phyloP scores from a whole-genome alignment of 2,888 invertebrate genomes.

The Allolobophora icterica region DNA sequence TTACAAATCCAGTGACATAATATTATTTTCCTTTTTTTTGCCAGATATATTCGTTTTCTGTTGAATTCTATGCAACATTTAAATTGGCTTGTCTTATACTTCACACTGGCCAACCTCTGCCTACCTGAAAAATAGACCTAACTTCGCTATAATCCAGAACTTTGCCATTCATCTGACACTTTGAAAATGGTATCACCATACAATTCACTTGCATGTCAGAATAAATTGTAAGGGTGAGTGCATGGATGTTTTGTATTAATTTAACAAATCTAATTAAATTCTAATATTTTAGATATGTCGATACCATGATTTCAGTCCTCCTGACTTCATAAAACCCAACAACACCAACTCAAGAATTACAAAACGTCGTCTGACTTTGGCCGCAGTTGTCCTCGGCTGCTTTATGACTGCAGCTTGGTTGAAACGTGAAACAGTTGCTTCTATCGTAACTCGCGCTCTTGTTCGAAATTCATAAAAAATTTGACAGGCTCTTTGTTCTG shows the following conservation, averaged over 20 bases:
- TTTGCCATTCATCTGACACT: too few relatives aligned
- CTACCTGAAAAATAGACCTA: too few relatives aligned
- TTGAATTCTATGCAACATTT: too few relatives aligned
- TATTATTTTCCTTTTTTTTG: too few relatives aligned
- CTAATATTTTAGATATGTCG: constrained; percentile 13
- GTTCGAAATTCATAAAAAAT: neutral
- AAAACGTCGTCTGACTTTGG: neutral
- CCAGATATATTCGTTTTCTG: too few relatives aligned
- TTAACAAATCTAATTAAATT: neutral
- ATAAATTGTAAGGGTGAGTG: too few relatives aligned
- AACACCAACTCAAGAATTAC: neutral
- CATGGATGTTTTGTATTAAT: neutral
- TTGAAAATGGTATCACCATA: too few relatives aligned
- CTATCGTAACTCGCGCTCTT: neutral
- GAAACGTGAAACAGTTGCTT: neutral
- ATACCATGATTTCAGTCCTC: constrained; percentile 20
- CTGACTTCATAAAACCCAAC: neutral
- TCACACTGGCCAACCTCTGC: too few relatives aligned
- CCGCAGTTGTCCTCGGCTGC: neutral
- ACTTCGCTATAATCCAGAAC: too few relatives aligned
- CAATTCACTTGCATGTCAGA: too few relatives aligned
- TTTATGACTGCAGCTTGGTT: neutral
- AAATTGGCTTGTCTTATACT: too few relatives aligned
- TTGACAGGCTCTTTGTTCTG: neutral
- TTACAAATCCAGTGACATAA: too few relatives aligned